Percentiles rank a stretch among this genome's conserved stretches.
Evolutionary conservation across 1,140 invertebrate species (phyloP).

Genomic region (Patella vulgata): DNA sequence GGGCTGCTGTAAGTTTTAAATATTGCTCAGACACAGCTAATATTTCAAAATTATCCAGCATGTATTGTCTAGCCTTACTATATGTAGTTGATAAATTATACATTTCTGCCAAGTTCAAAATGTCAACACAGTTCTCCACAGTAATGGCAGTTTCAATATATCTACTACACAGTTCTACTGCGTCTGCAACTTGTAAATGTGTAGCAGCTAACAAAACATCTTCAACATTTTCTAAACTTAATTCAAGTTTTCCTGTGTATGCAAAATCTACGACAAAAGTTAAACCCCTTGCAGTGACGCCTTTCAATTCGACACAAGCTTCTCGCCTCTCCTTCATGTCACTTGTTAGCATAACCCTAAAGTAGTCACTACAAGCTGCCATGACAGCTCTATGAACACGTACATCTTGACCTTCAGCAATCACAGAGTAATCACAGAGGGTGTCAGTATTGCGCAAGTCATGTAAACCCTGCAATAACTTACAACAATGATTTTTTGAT

Average conservation of each 20-base stretch:
- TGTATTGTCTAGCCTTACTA: slow-evolving; percentile 45
- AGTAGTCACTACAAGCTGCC: slow-evolving; percentile 70
- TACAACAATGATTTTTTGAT: slow-evolving; percentile 52
- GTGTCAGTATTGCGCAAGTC: slow-evolving; percentile 46
- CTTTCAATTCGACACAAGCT: slow-evolving; percentile 56
- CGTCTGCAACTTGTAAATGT: slow-evolving; percentile 62
- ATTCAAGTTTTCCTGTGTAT: slow-evolving; percentile 53
- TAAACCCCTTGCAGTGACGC: slow-evolving; percentile 57
- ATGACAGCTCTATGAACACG: slow-evolving; percentile 59
- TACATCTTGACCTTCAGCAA: slow-evolving; percentile 48
- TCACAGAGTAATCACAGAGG: slow-evolving; percentile 55
- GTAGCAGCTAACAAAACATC: slow-evolving; percentile 61
- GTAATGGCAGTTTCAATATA: slow-evolving; percentile 59
- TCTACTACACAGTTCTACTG: slow-evolving; percentile 62
- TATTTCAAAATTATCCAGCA: slow-evolving; percentile 60
- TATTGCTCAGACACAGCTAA: slow-evolving; percentile 60
- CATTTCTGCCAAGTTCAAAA: slow-evolving; percentile 62
- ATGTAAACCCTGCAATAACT: slow-evolving; percentile 52
- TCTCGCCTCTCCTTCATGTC: slow-evolving; percentile 60
- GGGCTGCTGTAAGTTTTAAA: slow-evolving; percentile 48
- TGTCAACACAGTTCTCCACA: slow-evolving; percentile 62
- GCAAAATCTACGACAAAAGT: slow-evolving; percentile 56
- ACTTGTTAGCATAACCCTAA: slow-evolving; percentile 71
- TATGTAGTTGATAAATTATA: slow-evolving; percentile 50
- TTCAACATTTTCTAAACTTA: slow-evolving; percentile 62